Base-by-base conservation (phyloP, 2,888 invertebrate species). In the Eristalis tenax region DNA sequence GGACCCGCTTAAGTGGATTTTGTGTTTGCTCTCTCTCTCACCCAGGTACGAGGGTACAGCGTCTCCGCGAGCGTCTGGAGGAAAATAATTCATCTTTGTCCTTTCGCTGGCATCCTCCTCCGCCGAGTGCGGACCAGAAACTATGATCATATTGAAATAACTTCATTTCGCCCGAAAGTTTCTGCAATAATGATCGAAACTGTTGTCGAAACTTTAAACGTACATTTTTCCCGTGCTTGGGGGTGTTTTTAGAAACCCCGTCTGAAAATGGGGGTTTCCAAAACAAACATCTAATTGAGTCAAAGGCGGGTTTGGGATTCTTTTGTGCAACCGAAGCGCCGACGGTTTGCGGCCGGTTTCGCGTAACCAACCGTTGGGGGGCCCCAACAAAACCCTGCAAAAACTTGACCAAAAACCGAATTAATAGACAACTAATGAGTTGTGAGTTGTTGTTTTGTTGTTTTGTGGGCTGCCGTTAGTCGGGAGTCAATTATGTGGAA, bases 401-500 rank as follows among this genome's bases (percentile, higher is more conserved):
- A 50, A 64, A 35, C 11, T 57, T 22, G 66, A 35, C 26, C 1
- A 61, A 43, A 43, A 63, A 74, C 13, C 23, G 40, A 66, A 23
- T 59, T 35, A 74, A 38, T 70, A 59, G 75, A 63, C 35, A 68
- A 68, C 43, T 85, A 81, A 85, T 81, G 81, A 85, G 63, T 50
- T 68, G 57, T 50, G 50, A 50, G 50, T 18, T 18, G 63, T n/a
- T n/a, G 56, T 68, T 68, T 56, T 23, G 28, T 76, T 81, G 32
- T 32, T 32, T 32, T 32, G 32, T n/a, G 73, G 59, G 32, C 26
- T 11, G 8, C 50, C 57, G 71, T 76, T 73, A 68, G 57, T 69
- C 68, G 23, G 4, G 68, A 77, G 85, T 73, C 69, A 81, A 85
- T 85, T 77, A 81, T 15, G 35, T 59, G 57, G 50, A 84, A 77